Evolutionary conservation across 2,113 vertebrate genomes (phyloP), one percentile per base, ranked within the genome.

Genomic region (Gobiocypris rarus): DNA sequence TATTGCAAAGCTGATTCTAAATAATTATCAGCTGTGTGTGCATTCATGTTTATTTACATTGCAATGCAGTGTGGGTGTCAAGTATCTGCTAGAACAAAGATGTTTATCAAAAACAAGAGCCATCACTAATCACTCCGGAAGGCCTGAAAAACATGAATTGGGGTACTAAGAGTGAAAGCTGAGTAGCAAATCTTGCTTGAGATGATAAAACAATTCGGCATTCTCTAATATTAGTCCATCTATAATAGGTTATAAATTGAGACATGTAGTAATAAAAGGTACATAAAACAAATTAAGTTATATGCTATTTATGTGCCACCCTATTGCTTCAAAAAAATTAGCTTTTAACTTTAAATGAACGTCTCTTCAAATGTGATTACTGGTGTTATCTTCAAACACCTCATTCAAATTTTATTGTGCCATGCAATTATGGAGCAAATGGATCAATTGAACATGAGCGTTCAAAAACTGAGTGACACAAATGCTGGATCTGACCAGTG

Each of bases 11-110:
- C 56, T 43, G 43, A 43, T 26, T 41, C 34, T 5, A 41, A 59
- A 54, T 58, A 58, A 77, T 77, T 77, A 41, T 38, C 31, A 34
- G 28, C 31, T 77, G 31, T 58, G 75, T 78, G 34, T 26, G 34
- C 13, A 45, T 38, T n/a, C 56, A n/a, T 78, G 56, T 78, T 61
- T 61, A 61, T 78, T 45, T 61, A 26, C 76, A 45, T 45, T 78
- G 56, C 76, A 78, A 45, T 61, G 56, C 56, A 78, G 56, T 45
- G 38, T 61, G 38, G 76, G 76, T 61, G 56, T 61, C 76, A 78
- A 61, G 76, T 78, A 61, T 78, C 76, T 45, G 54, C 45, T 61
- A 28, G 54, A 43, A 78, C 56, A 78, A 78, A 61, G 56, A 61
- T 45, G 56, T 61, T 78, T 61, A 26, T 61, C 56, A 78, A 61